phyloP scores from a whole-genome alignment of 1,140 invertebrate species.

The Harlomillsia oculata region DNA sequence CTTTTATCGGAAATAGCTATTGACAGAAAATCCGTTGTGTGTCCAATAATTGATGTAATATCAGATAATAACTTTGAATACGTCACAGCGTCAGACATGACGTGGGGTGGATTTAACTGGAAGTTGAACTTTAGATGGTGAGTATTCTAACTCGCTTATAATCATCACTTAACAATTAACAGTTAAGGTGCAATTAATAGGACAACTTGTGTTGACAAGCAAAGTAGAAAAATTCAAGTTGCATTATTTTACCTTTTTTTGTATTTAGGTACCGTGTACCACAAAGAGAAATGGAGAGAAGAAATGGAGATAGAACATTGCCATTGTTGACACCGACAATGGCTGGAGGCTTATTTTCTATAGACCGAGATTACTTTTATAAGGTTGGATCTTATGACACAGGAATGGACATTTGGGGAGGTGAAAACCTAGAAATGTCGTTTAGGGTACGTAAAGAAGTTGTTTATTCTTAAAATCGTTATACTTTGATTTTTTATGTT shows the following conservation, averaged over 20 bases:
- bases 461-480: too few species aligned
- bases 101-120: slow-evolving; percentile 95
- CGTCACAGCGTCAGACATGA: slow-evolving; percentile 68
- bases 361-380: slow-evolving; percentile 93
- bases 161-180: too few species aligned
- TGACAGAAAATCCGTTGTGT: slow-evolving; percentile 84
- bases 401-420: slow-evolving; percentile 99
- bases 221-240: too few species aligned
- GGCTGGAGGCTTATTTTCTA: slow-evolving; percentile 97
- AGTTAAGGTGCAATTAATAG: neutral
- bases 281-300: slow-evolving; percentile 82
- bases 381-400: slow-evolving; percentile 94
- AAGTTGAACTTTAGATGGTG: slow-evolving; percentile 94
- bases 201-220: slow-evolving; percentile 7
- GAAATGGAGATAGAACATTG: slow-evolving; percentile 77
- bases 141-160: too few species aligned
- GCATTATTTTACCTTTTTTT: neutral
- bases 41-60: slow-evolving; percentile 97
- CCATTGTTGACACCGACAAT: slow-evolving; percentile 92
- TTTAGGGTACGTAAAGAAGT: slow-evolving; percentile 82
- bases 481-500: too few species aligned
- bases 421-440: slow-evolving; percentile 98
- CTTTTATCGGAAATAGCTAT: slow-evolving; percentile 77
- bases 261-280: slow-evolving; percentile 80
- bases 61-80: slow-evolving; percentile 96